Evolutionary conservation across 2,797 vertebrate genomes (phyloP).

Genomic region (Halcyon leucocephala): DNA sequence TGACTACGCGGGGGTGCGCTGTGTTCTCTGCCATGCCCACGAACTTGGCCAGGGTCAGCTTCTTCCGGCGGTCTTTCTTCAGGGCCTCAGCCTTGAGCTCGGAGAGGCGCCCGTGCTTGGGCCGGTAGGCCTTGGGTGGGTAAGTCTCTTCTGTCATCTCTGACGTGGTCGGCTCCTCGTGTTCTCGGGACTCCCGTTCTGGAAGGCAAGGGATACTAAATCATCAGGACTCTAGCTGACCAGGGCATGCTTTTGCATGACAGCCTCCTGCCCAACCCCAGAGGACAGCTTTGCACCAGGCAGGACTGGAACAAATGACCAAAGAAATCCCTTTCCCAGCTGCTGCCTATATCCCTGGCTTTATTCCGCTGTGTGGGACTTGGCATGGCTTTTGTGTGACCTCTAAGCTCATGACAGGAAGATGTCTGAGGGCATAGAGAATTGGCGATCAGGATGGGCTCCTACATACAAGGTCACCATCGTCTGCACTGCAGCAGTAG

Average conservation of each 20-base stretch:
- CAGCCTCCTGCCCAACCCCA: neutral
- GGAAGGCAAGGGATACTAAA: neutral
- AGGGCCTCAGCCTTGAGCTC: conserved; percentile 91
- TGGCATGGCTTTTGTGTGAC: neutral
- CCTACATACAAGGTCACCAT: neutral
- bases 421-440: neutral
- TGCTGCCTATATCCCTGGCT: neutral
- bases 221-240: neutral
- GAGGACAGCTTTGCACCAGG: neutral
- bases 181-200: conserved; percentile 92
- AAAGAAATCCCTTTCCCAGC: neutral
- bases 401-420: neutral
- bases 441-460: neutral
- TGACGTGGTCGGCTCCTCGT: conserved; percentile 87
- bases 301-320: neutral
- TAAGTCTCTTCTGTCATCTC: conserved; percentile 90
- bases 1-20: conserved; percentile 80
- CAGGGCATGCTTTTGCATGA: neutral
- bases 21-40: conserved; percentile 86
- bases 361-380: neutral
- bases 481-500: neutral
- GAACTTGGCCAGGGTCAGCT: conserved; percentile 85
- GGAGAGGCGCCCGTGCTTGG: conserved; percentile 86
- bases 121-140: conserved; percentile 86
- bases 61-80: conserved; percentile 90